Conservation (phyloP, 2,888 invertebrate genomes). For the Lasioglossum calceatum region DNA sequence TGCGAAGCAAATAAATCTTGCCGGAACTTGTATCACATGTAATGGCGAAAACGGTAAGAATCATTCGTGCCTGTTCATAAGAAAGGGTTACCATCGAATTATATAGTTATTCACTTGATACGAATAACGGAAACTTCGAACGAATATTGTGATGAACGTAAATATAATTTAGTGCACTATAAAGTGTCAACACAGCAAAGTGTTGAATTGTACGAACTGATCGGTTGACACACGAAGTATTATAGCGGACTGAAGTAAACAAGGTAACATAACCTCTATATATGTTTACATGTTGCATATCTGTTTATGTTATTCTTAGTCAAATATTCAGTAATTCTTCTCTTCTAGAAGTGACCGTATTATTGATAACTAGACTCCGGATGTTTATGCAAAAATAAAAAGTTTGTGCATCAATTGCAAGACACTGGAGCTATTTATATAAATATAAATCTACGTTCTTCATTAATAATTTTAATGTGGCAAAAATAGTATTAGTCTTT, state of each 20-base stretch:
- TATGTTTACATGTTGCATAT: background rate
- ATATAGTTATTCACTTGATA: background rate
- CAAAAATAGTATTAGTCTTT: too few species aligned
- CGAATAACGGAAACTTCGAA: background rate
- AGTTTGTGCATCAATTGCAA: too few species aligned
- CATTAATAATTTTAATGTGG: too few species aligned
- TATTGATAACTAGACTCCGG: constrained; percentile 88
- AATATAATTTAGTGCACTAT: background rate
- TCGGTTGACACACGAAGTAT: background rate
- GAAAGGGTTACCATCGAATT: too few species aligned
- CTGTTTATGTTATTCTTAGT: background rate
- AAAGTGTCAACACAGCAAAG: background rate
- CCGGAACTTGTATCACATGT: too few species aligned
- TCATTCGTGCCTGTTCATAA: too few species aligned
- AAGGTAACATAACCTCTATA: constrained; percentile 25
- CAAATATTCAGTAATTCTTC: constrained; percentile 93
- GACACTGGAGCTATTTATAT: too few species aligned
- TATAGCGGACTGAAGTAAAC: background rate
- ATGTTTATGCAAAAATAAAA: too few species aligned
- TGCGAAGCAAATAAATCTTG: too few species aligned
- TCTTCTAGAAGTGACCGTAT: constrained; percentile 90
- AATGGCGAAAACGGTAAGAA: too few species aligned
- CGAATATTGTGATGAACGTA: background rate
- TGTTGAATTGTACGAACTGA: background rate
- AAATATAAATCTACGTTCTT: too few species aligned